Percentiles rank a stretch among this genome's conserved stretches.
Evolutionary conservation across 2,888 invertebrate species (phyloP).

Genomic region (Loripinus fragilis): DNA sequence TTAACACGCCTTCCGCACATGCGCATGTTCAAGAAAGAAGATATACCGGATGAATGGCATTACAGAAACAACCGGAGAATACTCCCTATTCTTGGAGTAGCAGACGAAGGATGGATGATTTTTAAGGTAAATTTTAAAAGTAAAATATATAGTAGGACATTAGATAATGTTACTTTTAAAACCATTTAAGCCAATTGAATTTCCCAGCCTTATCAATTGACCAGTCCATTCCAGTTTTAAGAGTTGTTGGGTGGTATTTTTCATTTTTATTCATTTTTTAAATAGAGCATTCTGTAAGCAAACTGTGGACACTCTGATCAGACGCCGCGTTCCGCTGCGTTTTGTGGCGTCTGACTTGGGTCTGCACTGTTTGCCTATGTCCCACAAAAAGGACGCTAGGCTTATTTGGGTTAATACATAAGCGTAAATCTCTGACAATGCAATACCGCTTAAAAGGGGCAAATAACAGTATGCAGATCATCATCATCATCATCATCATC

Average conservation of each 20-base stretch:
- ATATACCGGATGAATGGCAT: constrained; percentile 87
- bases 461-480: neutral
- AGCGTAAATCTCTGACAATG: neutral
- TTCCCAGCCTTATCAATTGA: too few relatives aligned
- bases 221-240: too few relatives aligned
- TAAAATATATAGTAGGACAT: neutral
- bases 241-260: too few relatives aligned
- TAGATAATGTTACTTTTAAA: neutral
- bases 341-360: too few relatives aligned
- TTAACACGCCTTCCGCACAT: constrained; percentile 64
- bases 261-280: too few relatives aligned
- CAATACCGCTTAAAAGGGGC: neutral
- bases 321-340: too few relatives aligned
- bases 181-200: too few relatives aligned
- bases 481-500: constrained; percentile 3
- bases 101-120: constrained; percentile 86
- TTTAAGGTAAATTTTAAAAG: constrained; percentile 55
- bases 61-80: constrained; percentile 87
- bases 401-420: neutral
- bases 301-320: too few relatives aligned
- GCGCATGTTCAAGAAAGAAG: constrained; percentile 86
- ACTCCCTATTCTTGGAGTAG: constrained; percentile 87
- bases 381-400: too few relatives aligned
- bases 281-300: too few relatives aligned
- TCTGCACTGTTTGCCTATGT: too few relatives aligned